Conservation (phyloP, 1,140 invertebrate genomes). For the Drosophila kepulauana region DNA sequence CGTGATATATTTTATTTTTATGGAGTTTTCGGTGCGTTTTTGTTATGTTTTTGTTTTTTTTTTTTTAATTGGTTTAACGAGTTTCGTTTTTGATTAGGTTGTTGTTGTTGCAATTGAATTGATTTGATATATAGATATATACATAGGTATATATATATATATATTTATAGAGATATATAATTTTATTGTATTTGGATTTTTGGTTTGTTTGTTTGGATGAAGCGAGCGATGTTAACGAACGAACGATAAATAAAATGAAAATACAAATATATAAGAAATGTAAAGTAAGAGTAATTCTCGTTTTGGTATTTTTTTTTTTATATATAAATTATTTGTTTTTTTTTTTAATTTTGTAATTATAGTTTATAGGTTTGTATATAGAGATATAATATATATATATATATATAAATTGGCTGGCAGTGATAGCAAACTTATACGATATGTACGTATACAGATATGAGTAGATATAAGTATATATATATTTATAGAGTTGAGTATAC, state of each 20-base stretch:
- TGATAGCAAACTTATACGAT: slow-evolving; percentile 36
- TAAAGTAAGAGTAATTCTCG: slow-evolving; percentile 73
- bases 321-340: slow-evolving; percentile 37
- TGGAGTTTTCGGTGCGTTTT: slow-evolving; percentile 41
- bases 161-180: slow-evolving; percentile 40
- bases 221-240: slow-evolving; percentile 84
- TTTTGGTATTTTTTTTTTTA: slow-evolving; percentile 48
- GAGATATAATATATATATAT: slow-evolving; percentile 43
- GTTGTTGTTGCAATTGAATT: slow-evolving; percentile 38
- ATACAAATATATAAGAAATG: slow-evolving; percentile 84
- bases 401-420: slow-evolving; percentile 19
- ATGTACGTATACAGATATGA: slow-evolving; percentile 42
- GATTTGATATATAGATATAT: slow-evolving; percentile 43
- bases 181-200: slow-evolving; percentile 55
- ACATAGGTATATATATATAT: slow-evolving; percentile 38
- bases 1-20: slow-evolving; percentile 28
- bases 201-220: slow-evolving; percentile 76
- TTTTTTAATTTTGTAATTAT: slow-evolving; percentile 38
- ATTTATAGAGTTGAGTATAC: slow-evolving; percentile 11
- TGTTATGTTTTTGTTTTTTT: slow-evolving; percentile 20
- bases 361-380: slow-evolving; percentile 35
- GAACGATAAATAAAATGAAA: slow-evolving; percentile 85
- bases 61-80: slow-evolving; percentile 9
- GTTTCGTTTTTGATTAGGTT: slow-evolving; percentile 29
- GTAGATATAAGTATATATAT: slow-evolving; percentile 31